These are phyloP conservation scores for Neodiprion lecontei DNA, from an alignment of 1,140 invertebrate species.

Conservation along the genomic window DNA sequence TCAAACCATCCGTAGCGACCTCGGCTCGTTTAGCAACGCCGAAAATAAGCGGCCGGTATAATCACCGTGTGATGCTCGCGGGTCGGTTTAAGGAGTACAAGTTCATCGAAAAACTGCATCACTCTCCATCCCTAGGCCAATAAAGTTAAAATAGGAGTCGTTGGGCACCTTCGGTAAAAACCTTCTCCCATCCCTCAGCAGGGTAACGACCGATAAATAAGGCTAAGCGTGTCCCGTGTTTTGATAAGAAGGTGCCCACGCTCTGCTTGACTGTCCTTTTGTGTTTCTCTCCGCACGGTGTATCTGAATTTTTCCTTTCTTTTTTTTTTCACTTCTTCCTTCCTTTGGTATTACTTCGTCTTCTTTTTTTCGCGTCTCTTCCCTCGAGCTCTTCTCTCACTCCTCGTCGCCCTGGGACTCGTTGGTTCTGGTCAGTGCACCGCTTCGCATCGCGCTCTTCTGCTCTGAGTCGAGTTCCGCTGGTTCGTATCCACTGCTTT, in stretches of 20 bases:
- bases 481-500: constrained; percentile 31
- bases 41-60: no score
- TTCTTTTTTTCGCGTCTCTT: constrained; percentile 25
- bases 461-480: no score
- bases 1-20: no score
- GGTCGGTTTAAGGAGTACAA: no score
- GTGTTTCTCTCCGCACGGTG: neutral
- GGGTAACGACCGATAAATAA: constrained; percentile 48
- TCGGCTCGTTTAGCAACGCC: no score
- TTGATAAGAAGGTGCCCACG: constrained; percentile 40
- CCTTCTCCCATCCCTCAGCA: neutral
- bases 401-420: constrained; percentile 10
- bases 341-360: constrained; percentile 16
- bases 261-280: neutral
- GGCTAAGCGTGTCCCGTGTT: constrained; percentile 42
- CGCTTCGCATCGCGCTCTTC: no score
- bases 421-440: neutral
- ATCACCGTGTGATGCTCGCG: no score
- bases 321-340: constrained; percentile 17
- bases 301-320: neutral
- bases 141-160: no score
- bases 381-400: constrained; percentile 25
- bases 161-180: no score
- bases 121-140: no score
- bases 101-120: no score